Evolutionary conservation across 2,113 vertebrate species (phyloP).

Genomic region (Cinclus mexicanus): DNA sequence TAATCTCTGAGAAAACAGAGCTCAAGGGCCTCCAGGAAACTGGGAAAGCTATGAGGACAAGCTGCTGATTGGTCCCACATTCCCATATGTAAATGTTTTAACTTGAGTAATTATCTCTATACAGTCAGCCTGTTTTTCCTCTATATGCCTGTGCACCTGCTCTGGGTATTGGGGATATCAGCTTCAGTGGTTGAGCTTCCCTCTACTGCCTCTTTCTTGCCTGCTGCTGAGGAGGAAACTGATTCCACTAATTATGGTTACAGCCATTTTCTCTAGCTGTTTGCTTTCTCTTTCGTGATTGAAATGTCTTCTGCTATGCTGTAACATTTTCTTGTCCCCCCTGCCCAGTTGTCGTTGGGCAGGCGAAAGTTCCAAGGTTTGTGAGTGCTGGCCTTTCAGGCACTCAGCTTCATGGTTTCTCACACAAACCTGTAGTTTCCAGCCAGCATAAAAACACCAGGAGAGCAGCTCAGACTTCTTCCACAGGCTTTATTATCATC

Average conservation of each 20-base stretch:
- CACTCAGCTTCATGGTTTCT: no score
- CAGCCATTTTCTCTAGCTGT: background rate
- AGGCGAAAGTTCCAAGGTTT: no score
- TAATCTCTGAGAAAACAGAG: background rate
- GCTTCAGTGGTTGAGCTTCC: background rate
- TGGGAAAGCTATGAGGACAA: accelerated
- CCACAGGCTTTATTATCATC: no score
- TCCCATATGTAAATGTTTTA: background rate
- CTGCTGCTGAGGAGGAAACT: background rate
- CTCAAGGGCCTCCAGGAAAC: background rate
- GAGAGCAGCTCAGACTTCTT: no score
- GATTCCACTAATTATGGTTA: background rate
- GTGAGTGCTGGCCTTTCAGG: no score
- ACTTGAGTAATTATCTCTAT: background rate
- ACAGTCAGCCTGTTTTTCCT: background rate
- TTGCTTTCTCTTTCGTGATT: background rate
- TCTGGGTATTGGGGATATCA: background rate
- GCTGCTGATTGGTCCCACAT: background rate
- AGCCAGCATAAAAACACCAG: no score
- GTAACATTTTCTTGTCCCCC: no score
- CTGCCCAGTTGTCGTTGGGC: no score
- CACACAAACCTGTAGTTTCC: no score
- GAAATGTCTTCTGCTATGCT: background rate
- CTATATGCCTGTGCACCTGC: background rate
- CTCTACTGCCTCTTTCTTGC: background rate